Evolutionary conservation across 23 tunicate species (phyloP), one percentile per base, ranked within the genome.

Genomic region (Diplosoma virens): DNA sequence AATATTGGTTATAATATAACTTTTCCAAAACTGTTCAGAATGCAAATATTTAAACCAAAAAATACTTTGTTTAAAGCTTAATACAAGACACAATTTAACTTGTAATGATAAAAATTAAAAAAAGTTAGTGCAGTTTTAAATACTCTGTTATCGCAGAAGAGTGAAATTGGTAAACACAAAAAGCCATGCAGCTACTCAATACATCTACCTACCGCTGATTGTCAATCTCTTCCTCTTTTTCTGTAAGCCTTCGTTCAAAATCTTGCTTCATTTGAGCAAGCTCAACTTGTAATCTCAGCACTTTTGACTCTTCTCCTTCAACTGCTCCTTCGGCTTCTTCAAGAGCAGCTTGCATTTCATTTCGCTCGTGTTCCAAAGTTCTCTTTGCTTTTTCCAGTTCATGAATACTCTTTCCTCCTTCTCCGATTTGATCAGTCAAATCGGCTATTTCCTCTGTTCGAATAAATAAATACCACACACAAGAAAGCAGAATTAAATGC

Each of bases 201-300:
- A 56, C 18, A 56, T 27, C 24, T 3, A 9, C 75, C 31, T 25
- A 85, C 92, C 94, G 46, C 30, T 82, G 78, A 32, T 88, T 88
- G 45, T 94, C 99, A 35, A 94, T 87, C 67, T 94, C 99, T 69
- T 94, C 99, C 2, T 94, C 99, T 53, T 94, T 94, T 71, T 94
- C 99, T 24, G 95, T 82, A 17, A 94, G 32, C 66, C 95, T 73
- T 59, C 99, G 70, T 67, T 94, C 99, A 58, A 84, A 84, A 5
- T 94, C 99, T 76, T 87, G 90, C 69, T 85, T 87, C 46, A 84
- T 84, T 67, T 94, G 99, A 56, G 95, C 90, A 50, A 94, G 27
- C 66, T 94, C 99, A 21, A 94, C 84, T 41, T 88, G 94, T 58
- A 94, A 25, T 65, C 99, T 50, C 28, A 94, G 81, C 1, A 88